Conservation (phyloP, 2,113 vertebrate species). For the Etheostoma cragini region DNA sequence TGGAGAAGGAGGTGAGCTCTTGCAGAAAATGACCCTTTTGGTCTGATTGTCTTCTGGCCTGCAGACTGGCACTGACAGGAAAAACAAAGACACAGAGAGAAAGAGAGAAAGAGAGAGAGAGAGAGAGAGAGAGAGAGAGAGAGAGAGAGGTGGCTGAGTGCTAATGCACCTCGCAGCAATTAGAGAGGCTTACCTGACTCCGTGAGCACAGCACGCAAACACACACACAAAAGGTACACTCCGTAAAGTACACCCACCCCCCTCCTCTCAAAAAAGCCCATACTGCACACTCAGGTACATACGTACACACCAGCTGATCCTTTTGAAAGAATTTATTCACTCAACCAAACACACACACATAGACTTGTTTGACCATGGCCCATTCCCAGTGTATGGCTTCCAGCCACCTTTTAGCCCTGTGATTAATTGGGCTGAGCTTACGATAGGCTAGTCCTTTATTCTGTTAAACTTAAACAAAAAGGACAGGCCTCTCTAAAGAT, state of each 20-base stretch:
- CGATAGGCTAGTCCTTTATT: constrained; percentile 84
- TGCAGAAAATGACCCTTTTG: constrained; percentile 93
- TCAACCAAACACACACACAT: constrained; percentile 34
- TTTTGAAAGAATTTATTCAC: constrained; percentile 46
- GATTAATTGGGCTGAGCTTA: constrained; percentile 83
- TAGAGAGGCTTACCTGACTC: constrained; percentile 83
- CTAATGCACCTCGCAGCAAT: constrained; percentile 84
- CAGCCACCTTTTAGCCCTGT: constrained; percentile 62
- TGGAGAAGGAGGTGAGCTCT: constrained; percentile 89
- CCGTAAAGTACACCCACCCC: constrained; percentile 35
- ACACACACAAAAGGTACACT: constrained; percentile 59
- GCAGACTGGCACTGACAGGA: constrained; percentile 83
- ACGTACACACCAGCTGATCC: constrained; percentile 58
- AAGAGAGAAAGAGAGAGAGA: constrained; percentile 10
- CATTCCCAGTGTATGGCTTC: constrained; percentile 49
- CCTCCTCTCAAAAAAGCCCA: constrained; percentile 10
- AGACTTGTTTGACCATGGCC: constrained; percentile 32
- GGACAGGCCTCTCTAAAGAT: constrained; percentile 82
- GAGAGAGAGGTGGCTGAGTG: constrained; percentile 74
- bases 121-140: constrained; percentile 12
- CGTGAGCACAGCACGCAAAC: constrained; percentile 72
- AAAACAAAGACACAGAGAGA: constrained; percentile 79
- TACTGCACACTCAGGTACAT: constrained; percentile 43
- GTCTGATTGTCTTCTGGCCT: constrained; percentile 88
- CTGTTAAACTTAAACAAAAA: constrained; percentile 84